Base-by-base conservation (phyloP, 92 coral and sea anemone species). In the Siderastrea radians region DNA sequence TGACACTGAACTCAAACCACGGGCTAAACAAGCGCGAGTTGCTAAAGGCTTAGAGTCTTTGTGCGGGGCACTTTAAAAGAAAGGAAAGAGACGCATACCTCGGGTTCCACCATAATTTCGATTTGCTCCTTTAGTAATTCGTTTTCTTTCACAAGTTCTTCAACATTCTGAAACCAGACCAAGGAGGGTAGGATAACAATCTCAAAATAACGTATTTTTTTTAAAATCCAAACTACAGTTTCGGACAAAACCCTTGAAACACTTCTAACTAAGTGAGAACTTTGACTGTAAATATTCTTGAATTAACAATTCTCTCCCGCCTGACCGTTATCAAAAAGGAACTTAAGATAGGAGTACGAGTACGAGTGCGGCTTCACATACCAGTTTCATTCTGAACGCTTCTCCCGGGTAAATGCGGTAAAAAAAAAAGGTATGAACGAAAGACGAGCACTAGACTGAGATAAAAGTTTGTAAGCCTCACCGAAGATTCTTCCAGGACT, bases 121-220 rank as follows among this genome's bases (percentile, higher is more conserved):
- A 90, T 78, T 52, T 57, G 83, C 60, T 90, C 82, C 59, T 87
- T 81, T 19, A 90, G 44, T 26, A 77, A 19, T 54, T 84, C 87
- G 78, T 92, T 94, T 91, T 94, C 97, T 9, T 81, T 48, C 8
- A 78, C 69, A 44, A 94, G 60, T 6, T 90, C 94, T 62, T 78
- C 75, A 68, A 77, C 52, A 82, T 70, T 48, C 86, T 82, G 46
- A 0, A 47, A 9, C n/a, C 9, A 13, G 13, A 44, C 26, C 8
- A 15, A n/a, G 12, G 45, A 26, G 13, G 3, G 67, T 13, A 46
- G 17, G 19, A 43, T 72, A 47, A 9, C 16, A 7, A 14, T 60
- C 16, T 2, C 16, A 26, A 26, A 26, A 26, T 26, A 0, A 26
- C 38, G 38, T 26, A 26, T 26, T 26, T 26, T 26, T 26, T 26